Base-by-base conservation (phyloP, 1,140 invertebrate genomes). In the Nasonia giraulti region DNA sequence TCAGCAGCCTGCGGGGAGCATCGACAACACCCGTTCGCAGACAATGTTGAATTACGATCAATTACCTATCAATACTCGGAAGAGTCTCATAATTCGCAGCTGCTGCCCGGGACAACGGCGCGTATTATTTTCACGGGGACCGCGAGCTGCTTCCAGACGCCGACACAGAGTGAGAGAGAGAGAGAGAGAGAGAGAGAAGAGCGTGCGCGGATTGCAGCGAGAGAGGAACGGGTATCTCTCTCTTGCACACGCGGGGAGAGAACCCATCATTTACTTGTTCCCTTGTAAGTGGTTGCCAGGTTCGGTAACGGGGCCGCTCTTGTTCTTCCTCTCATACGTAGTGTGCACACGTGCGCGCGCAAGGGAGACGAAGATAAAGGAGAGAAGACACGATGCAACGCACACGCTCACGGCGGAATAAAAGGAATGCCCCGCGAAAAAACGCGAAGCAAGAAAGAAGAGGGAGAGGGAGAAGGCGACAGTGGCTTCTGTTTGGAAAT, bases 241-340 rank as follows among this genome's bases (percentile, higher is more conserved):
- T 27, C 27, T 27, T 27, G 27, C 27, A 27, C 1, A 27, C 27
- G 80, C 68, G 83, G 85, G 69, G 81, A 88, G 85, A 86, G 83
- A 89, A 88, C 88, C 89, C 87, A 82, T 89, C 87, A 88, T 91
- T 90, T 89, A 87, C 87, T 86, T 87, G 83, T 87, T 88, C 86
- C 27, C 86, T 86, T 77, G 80, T 86, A 86, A 88, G 86, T 88
- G 83, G 86, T 85, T 86, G 88, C 71, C 87, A 73, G 40, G 44
- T 82, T 86, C 73, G 77, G 86, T 88, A 88, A 88, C 83, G 77
- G 85, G 50, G 83, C 86, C 80, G 37, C 17, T 83, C 82, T 83
- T 55, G 10, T 71, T 77, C 31, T 31, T 75, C 62, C 44, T 44
- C 55, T 10, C 62, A 23, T 62, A 62, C 20, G 17, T 62, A 55